Evolutionary conservation across 2,113 vertebrate species (phyloP).

Genomic region (Chlorocebus sabaeus): DNA sequence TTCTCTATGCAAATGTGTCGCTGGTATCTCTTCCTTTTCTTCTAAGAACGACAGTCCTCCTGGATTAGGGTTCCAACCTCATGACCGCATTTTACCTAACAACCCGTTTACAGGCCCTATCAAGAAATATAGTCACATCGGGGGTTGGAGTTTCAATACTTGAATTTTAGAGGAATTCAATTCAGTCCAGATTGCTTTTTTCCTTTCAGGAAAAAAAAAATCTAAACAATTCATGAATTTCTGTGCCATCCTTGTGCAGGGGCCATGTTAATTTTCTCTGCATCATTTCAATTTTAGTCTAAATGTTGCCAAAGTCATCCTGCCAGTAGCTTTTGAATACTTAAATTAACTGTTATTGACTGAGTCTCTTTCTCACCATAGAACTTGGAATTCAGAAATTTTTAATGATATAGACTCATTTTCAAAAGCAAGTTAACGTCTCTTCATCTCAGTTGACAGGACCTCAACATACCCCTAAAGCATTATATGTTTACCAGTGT

Average conservation of each 20-base stretch:
- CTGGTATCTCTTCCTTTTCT: neutral
- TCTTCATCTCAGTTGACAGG: slow-evolving; percentile 68
- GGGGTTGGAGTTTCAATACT: neutral
- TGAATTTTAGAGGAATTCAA: neutral
- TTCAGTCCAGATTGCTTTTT: neutral
- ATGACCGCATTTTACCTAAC: too few species aligned
- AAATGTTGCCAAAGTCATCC: neutral
- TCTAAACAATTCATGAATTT: too few species aligned
- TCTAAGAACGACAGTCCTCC: rapidly evolving
- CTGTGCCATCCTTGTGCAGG: too few species aligned
- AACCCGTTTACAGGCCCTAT: neutral
- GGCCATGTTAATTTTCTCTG: too few species aligned
- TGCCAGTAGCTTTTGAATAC: slow-evolving; percentile 74
- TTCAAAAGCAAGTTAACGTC: slow-evolving; percentile 82
- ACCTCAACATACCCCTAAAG: slow-evolving; percentile 59
- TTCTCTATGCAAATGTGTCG: too few species aligned
- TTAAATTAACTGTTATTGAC: slow-evolving; percentile 31
- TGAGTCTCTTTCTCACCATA: slow-evolving; percentile 80
- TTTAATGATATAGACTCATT: slow-evolving; percentile 81
- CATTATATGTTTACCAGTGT: slow-evolving; percentile 51
- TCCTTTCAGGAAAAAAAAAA: too few species aligned
- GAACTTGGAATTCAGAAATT: slow-evolving; percentile 73
- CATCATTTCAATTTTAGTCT: rapidly evolving
- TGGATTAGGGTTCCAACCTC: neutral
- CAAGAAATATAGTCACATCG: neutral